phyloP scores from a whole-genome alignment of 1,140 invertebrate genomes.

The Cephus cinctus region DNA sequence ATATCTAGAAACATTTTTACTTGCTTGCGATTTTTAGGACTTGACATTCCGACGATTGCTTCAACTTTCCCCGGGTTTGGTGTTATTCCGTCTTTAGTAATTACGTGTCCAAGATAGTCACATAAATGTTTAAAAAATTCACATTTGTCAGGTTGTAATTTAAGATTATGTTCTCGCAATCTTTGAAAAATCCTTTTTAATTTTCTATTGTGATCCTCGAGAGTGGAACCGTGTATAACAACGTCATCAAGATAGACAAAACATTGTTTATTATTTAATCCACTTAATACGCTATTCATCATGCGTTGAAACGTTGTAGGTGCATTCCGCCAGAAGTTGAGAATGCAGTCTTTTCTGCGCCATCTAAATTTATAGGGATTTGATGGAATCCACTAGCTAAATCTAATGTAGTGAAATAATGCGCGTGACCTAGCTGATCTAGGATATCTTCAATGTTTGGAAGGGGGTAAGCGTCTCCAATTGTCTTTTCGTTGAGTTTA shows the following conservation, averaged over 20 bases:
- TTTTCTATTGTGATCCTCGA: constrained; percentile 39
- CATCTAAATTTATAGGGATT: constrained; percentile 18
- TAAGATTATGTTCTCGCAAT: not conserved
- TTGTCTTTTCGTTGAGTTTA: constrained; percentile 40
- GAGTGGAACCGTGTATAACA: constrained; percentile 31
- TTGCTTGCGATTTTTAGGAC: constrained; percentile 28
- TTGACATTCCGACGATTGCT: constrained; percentile 33
- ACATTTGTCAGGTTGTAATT: constrained; percentile 24
- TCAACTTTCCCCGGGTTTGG: constrained; percentile 39
- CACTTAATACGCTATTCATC: constrained; percentile 7
- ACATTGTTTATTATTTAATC: constrained; percentile 4
- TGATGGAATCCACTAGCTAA: constrained; percentile 41
- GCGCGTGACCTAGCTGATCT: constrained; percentile 32
- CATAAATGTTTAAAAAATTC: constrained; percentile 20
- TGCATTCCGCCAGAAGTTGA: too few relatives aligned
- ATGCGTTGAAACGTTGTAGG: too few relatives aligned
- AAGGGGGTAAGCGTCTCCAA: constrained; percentile 54
- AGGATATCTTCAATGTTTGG: constrained; percentile 50
- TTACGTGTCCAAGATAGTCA: constrained; percentile 44
- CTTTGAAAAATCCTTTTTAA: not conserved
- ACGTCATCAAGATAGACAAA: constrained; percentile 47
- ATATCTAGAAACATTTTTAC: constrained; percentile 33
- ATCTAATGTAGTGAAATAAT: constrained; percentile 38
- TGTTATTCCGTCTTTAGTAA: constrained; percentile 36
- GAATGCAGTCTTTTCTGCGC: too few relatives aligned